phyloP scores from a whole-genome alignment of 2,113 vertebrate species.

The Morphnarchus princeps region DNA sequence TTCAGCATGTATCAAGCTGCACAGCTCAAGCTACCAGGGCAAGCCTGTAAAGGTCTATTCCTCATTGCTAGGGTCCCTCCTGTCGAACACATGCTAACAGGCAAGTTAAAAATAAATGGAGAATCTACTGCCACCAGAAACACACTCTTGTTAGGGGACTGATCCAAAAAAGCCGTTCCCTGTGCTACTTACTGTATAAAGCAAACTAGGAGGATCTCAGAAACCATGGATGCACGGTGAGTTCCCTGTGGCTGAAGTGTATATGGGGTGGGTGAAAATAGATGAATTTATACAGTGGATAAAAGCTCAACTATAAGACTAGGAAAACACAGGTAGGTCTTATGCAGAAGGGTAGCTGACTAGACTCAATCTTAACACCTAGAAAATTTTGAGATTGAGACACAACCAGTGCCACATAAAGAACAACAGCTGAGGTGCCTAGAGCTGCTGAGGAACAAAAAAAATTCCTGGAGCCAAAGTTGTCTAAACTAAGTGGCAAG shows the following conservation, averaged over 20 bases:
- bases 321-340: neutral
- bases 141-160: neutral
- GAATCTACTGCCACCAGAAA: neutral
- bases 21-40: neutral
- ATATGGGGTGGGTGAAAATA: neutral
- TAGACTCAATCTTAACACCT: neutral
- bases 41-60: neutral
- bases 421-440: neutral
- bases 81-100: neutral
- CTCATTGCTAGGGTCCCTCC: neutral
- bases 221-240: neutral
- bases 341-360: neutral
- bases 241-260: neutral
- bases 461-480: neutral
- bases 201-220: neutral
- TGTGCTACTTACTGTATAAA: neutral
- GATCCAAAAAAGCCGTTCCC: neutral
- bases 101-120: neutral
- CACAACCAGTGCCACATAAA: neutral
- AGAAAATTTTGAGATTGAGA: neutral
- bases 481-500: neutral
- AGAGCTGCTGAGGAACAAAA: neutral
- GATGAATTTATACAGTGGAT: neutral
- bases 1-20: neutral
- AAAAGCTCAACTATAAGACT: neutral